Conservation (phyloP, 2,797 vertebrate species). For the Rhyacichthys aspro region DNA sequence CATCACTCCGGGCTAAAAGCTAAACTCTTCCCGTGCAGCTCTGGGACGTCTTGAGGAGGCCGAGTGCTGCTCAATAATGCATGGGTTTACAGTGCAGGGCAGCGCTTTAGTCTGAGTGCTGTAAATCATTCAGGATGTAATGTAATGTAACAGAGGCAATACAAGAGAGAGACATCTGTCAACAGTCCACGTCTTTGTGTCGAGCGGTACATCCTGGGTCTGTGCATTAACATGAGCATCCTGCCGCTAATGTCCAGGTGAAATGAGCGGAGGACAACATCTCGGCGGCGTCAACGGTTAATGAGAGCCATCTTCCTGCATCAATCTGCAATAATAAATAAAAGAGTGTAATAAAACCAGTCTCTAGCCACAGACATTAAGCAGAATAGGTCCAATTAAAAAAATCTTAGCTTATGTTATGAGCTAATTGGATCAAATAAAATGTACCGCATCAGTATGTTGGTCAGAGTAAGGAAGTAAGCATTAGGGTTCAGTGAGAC, state of each 20-base stretch:
- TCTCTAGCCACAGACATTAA: too few relatives aligned
- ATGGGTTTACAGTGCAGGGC: slow-evolving; percentile 19
- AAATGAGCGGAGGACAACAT: slow-evolving; percentile 32
- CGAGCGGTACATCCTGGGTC: slow-evolving; percentile 44
- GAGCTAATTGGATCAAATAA: too few relatives aligned
- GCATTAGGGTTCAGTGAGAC: too few relatives aligned
- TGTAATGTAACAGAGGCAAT: slow-evolving; percentile 39
- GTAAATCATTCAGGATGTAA: slow-evolving; percentile 56
- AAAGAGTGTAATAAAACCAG: too few relatives aligned
- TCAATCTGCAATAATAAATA: slow-evolving; percentile 24
- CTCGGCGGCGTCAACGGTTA: slow-evolving; percentile 24
- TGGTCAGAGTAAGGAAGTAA: too few relatives aligned
- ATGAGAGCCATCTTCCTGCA: slow-evolving; percentile 36
- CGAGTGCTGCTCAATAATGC: slow-evolving; percentile 62
- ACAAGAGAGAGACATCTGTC: slow-evolving; percentile 23
- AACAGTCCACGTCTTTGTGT: slow-evolving; percentile 35
- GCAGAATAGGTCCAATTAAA: too few relatives aligned
- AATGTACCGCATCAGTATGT: too few relatives aligned
- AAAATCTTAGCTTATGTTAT: too few relatives aligned
- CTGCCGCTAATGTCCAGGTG: slow-evolving; percentile 9
- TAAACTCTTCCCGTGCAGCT: slow-evolving; percentile 30
- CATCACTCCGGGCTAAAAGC: slow-evolving; percentile 61
- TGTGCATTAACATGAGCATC: slow-evolving; percentile 49
- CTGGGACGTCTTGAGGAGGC: slow-evolving; percentile 39
- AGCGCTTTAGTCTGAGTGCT: slow-evolving; percentile 33